Conservation (phyloP, 2,888 invertebrate genomes). For the Pyralis farinalis region DNA sequence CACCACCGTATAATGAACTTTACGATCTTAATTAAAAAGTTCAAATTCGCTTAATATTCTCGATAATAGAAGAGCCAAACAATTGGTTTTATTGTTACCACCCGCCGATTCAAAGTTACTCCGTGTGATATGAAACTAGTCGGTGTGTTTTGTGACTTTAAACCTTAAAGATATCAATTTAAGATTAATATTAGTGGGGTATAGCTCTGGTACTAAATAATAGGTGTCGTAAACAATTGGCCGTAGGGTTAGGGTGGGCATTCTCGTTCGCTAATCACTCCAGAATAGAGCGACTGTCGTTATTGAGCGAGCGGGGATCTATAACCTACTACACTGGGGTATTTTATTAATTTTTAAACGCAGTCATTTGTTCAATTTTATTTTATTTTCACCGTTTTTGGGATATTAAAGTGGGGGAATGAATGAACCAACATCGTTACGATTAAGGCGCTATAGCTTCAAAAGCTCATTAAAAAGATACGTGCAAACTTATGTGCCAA, state of each 20-base stretch:
- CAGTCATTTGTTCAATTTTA: slow-evolving; percentile 25
- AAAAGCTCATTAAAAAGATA: too few relatives aligned
- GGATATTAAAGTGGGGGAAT: neutral
- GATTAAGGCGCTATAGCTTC: too few relatives aligned
- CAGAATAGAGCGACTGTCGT: slow-evolving; percentile 31
- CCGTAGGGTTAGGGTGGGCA: slow-evolving; percentile 39
- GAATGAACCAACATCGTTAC: neutral
- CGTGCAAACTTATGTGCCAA: too few relatives aligned
- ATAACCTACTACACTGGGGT: slow-evolving; percentile 37
- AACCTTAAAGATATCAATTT: slow-evolving; percentile 15
- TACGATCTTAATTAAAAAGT: slow-evolving; percentile 27
- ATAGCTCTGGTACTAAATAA: slow-evolving; percentile 34
- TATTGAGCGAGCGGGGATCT: slow-evolving; percentile 18
- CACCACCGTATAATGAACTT: slow-evolving; percentile 24
- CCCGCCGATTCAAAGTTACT: slow-evolving; percentile 68
- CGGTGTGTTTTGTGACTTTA: slow-evolving; percentile 9
- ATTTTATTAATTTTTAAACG: slow-evolving; percentile 57
- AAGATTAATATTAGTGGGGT: slow-evolving; percentile 31
- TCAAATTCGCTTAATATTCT: slow-evolving; percentile 27
- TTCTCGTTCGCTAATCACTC: slow-evolving; percentile 55
- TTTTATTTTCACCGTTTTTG: slow-evolving; percentile 21
- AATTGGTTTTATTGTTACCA: slow-evolving; percentile 76
- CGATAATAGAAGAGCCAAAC: slow-evolving; percentile 51
- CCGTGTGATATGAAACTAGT: slow-evolving; percentile 18
- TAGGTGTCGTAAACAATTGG: slow-evolving; percentile 68